These are phyloP conservation scores for Caerostris extrusa DNA, from an alignment of 1,140 invertebrate genomes.

Conservation along the genomic window DNA sequence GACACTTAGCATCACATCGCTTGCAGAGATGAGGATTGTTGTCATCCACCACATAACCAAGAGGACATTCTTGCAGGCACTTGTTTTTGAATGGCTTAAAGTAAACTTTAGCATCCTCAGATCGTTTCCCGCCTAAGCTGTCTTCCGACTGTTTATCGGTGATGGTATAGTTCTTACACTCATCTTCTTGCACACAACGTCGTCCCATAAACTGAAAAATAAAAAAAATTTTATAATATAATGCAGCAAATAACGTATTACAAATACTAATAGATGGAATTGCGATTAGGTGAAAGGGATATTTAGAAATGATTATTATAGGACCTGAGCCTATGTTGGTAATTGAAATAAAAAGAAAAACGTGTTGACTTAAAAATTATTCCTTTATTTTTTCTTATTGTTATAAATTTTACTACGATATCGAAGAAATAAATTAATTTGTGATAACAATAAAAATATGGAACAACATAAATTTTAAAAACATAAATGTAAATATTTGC, in stretches of 20 bases:
- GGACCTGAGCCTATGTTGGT: too few relatives aligned
- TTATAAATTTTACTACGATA: neutral
- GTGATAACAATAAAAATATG: too few relatives aligned
- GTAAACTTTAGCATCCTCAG: slow-evolving; percentile 78
- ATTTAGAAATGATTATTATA: too few relatives aligned
- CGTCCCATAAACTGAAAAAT: slow-evolving; percentile 85
- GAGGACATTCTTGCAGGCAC: slow-evolving; percentile 90
- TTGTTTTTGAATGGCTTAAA: slow-evolving; percentile 84
- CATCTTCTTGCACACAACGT: slow-evolving; percentile 88
- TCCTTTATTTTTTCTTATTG: neutral
- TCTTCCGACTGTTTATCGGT: slow-evolving; percentile 79
- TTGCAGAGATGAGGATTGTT: slow-evolving; percentile 80
- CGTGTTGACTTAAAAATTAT: neutral
- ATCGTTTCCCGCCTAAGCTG: neutral
- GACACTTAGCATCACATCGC: slow-evolving; percentile 82
- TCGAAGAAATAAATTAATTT: too few relatives aligned
- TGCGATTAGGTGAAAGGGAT: too few relatives aligned
- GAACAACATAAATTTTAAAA: too few relatives aligned
- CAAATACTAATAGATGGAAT: too few relatives aligned
- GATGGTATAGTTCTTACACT: slow-evolving; percentile 86
- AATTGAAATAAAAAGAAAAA: too few relatives aligned
- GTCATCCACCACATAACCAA: slow-evolving; percentile 85
- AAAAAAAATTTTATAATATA: neutral
- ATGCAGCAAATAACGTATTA: too few relatives aligned
- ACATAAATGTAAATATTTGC: too few relatives aligned